Conservation (phyloP, 1,140 invertebrate genomes). For the Pristionchus pacificus region DNA sequence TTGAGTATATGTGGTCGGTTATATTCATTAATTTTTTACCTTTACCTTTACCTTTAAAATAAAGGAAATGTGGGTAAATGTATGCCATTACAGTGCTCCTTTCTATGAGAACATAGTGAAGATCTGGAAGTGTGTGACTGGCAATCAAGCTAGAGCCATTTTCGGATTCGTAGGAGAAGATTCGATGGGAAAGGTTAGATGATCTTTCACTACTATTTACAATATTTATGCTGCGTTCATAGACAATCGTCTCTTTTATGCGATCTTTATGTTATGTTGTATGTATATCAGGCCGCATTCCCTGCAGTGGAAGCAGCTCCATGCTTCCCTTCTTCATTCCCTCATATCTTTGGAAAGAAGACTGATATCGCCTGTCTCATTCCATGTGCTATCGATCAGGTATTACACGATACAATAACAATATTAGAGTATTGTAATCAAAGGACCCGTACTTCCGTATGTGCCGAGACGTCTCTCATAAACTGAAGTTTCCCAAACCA, state of each 20-base stretch:
- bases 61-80: conserved; percentile 15
- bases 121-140: conserved; percentile 87
- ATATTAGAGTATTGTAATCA: not conserved
- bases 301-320: conserved; percentile 93
- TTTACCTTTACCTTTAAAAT: not conserved
- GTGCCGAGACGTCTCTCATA: conserved; percentile 91
- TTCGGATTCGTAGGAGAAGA: conserved; percentile 94
- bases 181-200: conserved; percentile 77
- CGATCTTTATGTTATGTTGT: not conserved
- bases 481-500: conserved; percentile 82
- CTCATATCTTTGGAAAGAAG: conserved; percentile 78
- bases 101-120: conserved; percentile 89
- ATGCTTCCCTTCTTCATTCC: conserved; percentile 88
- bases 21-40: conserved; percentile 4
- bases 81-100: conserved; percentile 64
- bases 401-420: conserved; percentile 45
- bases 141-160: conserved; percentile 84
- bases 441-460: conserved; percentile 96
- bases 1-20: conserved; percentile 83
- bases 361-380: conserved; percentile 85
- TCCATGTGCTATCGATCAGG: conserved; percentile 97
- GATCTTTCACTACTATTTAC: not conserved
- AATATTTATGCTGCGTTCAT: not conserved
- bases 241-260: not conserved
- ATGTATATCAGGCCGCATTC: conserved; percentile 70